These are phyloP conservation scores for Gavialis gangeticus DNA, from an alignment of 2,113 vertebrate species.

Conservation along the genomic window DNA sequence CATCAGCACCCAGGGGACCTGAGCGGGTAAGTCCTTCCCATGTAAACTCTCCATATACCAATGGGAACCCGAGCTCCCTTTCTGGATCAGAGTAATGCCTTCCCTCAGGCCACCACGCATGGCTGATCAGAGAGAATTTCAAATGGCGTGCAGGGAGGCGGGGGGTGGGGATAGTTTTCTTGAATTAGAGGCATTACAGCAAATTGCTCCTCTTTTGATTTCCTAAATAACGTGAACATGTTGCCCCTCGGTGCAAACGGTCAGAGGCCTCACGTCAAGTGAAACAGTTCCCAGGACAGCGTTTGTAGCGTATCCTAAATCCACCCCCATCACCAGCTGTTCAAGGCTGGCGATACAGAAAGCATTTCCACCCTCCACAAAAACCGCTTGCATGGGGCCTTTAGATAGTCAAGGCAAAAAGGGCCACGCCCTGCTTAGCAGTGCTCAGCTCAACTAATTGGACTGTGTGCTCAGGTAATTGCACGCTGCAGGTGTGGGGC, in stretches of 20 bases:
- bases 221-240: background rate
- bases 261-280: background rate
- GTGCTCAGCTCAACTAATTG: background rate
- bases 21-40: background rate
- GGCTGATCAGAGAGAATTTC: background rate
- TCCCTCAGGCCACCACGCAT: background rate
- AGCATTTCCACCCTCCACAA: background rate
- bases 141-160: background rate
- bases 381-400: rapidly evolving
- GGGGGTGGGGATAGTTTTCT: background rate
- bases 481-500: background rate
- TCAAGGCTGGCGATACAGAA: rapidly evolving
- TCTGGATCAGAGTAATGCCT: background rate
- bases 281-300: background rate
- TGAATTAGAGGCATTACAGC: background rate
- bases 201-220: background rate
- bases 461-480: background rate
- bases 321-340: no score
- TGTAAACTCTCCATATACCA: background rate
- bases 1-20: background rate
- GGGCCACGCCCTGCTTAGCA: background rate
- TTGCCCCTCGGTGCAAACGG: background rate
- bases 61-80: background rate
- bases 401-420: rapidly evolving
- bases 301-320: background rate